Conservation (phyloP, 1,140 invertebrate species). For the Grapholita molesta region DNA sequence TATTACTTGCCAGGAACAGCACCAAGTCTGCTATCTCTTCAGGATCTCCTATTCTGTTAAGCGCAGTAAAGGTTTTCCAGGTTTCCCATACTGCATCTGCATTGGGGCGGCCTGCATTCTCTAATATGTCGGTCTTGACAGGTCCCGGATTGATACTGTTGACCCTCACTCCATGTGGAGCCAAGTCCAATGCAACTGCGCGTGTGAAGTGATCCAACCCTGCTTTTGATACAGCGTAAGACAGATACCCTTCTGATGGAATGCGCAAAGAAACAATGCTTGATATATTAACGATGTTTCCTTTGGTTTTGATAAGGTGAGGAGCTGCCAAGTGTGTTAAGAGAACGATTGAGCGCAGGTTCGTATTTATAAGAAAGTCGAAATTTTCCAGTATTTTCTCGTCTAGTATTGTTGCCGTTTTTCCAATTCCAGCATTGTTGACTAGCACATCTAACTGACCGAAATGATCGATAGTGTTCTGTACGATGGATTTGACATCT, state of each 20-base stretch:
- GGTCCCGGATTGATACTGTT: slow-evolving; percentile 91
- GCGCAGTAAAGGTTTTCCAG: slow-evolving; percentile 51
- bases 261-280: slow-evolving; percentile 81
- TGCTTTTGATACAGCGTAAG: slow-evolving; percentile 42
- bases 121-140: slow-evolving; percentile 85
- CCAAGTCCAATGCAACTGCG: slow-evolving; percentile 86
- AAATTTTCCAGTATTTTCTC: slow-evolving; percentile 83
- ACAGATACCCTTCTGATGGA: slow-evolving; percentile 41
- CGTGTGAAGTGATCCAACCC: slow-evolving; percentile 56
- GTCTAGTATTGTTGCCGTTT: slow-evolving; percentile 81
- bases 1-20: slow-evolving; percentile 87
- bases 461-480: slow-evolving; percentile 78
- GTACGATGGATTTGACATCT: slow-evolving; percentile 79
- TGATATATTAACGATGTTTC: too few species aligned
- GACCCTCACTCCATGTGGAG: slow-evolving; percentile 86
- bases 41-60: slow-evolving; percentile 84
- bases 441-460: slow-evolving; percentile 82
- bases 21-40: slow-evolving; percentile 88
- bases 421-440: too few species aligned
- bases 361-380: slow-evolving; percentile 83
- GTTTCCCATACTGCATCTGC: slow-evolving; percentile 29
- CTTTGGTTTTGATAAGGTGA: slow-evolving; percentile 82
- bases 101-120: slow-evolving; percentile 82
- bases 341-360: slow-evolving; percentile 84
- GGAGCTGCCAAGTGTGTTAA: slow-evolving; percentile 85